Evolutionary conservation across 2,888 invertebrate genomes (phyloP), one percentile per base, ranked within the genome.

Genomic region (Pemphredon lugubris): DNA sequence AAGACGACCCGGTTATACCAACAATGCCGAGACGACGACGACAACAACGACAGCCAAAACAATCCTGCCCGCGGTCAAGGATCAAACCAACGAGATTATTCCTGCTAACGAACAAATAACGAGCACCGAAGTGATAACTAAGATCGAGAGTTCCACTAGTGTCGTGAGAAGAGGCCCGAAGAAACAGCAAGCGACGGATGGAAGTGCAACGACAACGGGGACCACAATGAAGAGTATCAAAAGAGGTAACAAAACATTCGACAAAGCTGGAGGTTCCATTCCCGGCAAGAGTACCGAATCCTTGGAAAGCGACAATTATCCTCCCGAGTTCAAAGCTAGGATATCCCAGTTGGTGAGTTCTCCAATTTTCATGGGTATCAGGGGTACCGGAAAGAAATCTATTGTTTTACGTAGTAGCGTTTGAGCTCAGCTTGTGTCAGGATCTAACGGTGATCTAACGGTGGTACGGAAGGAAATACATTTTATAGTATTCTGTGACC

Each of bases 311-410:
- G 88, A 88, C 39, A 89, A 89, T 68, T 89, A 89, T 82, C 89
- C 89, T 14, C 79, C 86, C 0, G 86, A 88, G 21, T 89, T 89
- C 53, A 88, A 88, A 55, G 88, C 87, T 21, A 86, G 84, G 60
- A 64, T 89, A 45, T 79, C 82, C n/a, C 84, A 86, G 69, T 70
- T 87, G 88, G 89, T 89, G 51, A 86, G 87, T 83, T n/a, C 23
- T 21, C 14, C 18, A 1, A 40, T 39, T 13, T 14, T 40, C 40
- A 26, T 23, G n/a, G n/a, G n/a, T n/a, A n/a, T n/a, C n/a, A n/a
- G n/a, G n/a, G n/a, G n/a, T n/a, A n/a, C n/a, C n/a, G n/a, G n/a
- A n/a, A n/a, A n/a, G n/a, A n/a, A n/a, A n/a, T n/a, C n/a, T n/a
- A n/a, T n/a, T n/a, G n/a, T n/a, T n/a, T n/a, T n/a, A n/a, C n/a